Base-by-base conservation (phyloP, 1,140 invertebrate species). In the Cydia splendana region DNA sequence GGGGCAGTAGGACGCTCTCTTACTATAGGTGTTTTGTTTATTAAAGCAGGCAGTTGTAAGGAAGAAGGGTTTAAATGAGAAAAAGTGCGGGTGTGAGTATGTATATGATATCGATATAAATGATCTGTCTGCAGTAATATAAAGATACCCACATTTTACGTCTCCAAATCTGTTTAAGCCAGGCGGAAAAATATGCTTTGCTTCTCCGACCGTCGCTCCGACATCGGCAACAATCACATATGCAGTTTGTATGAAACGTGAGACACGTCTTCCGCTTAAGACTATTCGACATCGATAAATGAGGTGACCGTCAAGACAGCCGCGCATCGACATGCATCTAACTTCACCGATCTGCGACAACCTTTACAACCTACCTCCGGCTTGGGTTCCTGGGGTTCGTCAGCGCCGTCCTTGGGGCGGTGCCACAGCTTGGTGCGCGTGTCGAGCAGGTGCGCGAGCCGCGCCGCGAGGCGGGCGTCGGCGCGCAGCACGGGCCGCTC, bases 361-460 rank as follows among this genome's bases (percentile, higher is more conserved):
- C 38, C 2, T 10, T 7, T 4, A 45, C 42, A 45, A 45, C 6
- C 2, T 4, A 80, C 79, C n/a, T 79, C 77, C 3, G 20, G 12
- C 13, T 76, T 24, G 2, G 73, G 62, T 28, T 65, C 15, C 13
- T 20, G 74, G 10, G 77, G 69, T 15, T 65, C 78, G 9, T 80
- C 79, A 10, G 24, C 45, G 51, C 20, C 48, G 20, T 65, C 57
- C 62, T 95, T 94, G 7, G 91, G 89, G 96, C 95, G 94, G 3
- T 93, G 88, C 98, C 98, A 99, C 10, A 99, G 93, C 9, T 95
- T 95, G 65, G 96, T 96, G 80, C 97, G 96, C 13, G 95, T 95
- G 91, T 99, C 99, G 77, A 99, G 94, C 93, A 98, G 97, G 85
- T 99, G 96, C 28, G 99, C 97, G n/a, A 99, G 97, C 85, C 98